phyloP scores from a whole-genome alignment of 2,888 invertebrate genomes.

The Seladonia tumulorum region DNA sequence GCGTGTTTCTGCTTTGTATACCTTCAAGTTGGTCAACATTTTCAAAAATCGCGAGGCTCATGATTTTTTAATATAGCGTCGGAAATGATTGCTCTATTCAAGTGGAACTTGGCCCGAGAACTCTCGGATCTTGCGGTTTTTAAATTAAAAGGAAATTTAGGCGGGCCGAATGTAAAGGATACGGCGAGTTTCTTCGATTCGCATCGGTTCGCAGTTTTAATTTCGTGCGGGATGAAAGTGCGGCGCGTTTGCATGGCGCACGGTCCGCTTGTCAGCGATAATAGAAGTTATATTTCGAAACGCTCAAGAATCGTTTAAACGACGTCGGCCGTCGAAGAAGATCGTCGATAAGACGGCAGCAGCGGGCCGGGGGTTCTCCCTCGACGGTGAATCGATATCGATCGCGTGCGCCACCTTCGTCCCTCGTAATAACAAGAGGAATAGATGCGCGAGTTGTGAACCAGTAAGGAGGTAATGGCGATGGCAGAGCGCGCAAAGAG shows the following conservation, averaged over 20 bases:
- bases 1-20: not conserved
- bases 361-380: not conserved
- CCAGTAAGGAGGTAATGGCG: conserved; percentile 37
- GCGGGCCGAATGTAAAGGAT: not conserved
- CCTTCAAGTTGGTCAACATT: not conserved
- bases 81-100: no score
- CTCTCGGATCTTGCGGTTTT: no score
- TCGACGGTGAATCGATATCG: conserved; percentile 47
- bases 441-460: conserved; percentile 47
- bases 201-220: not conserved
- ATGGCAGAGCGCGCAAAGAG: conserved; percentile 17
- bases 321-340: not conserved
- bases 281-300: conserved; percentile 3
- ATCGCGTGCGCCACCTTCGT: conserved; percentile 22
- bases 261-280: conserved; percentile 13
- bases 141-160: not conserved
- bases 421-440: conserved; percentile 43
- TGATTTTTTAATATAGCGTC: not conserved
- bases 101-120: no score
- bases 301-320: not conserved
- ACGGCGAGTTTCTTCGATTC: not conserved
- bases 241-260: conserved; percentile 2
- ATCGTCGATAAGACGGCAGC: not conserved
- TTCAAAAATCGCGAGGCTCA: not conserved
- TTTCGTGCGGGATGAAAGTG: not conserved